Conservation (phyloP, 2,113 vertebrate species). For the Scomber colias region DNA sequence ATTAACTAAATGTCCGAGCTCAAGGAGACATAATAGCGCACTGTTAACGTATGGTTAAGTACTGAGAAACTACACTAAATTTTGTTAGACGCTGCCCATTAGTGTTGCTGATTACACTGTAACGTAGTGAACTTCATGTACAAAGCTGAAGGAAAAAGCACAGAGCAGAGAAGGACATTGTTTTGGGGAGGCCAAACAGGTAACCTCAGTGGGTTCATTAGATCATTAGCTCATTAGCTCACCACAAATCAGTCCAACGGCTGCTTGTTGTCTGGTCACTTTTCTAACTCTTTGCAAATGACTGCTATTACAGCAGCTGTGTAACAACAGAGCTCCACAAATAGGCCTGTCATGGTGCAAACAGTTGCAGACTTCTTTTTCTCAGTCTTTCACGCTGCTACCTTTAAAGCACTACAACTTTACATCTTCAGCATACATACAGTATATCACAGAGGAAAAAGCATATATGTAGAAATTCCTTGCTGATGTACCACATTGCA, state of each 20-base stretch:
- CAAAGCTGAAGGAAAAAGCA: slow-evolving; percentile 15
- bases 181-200: slow-evolving; percentile 66
- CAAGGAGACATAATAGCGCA: slow-evolving; percentile 34
- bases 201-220: slow-evolving; percentile 75
- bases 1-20: slow-evolving; percentile 38
- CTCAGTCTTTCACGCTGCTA: slow-evolving; percentile 11
- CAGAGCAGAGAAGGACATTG: slow-evolving; percentile 37
- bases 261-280: slow-evolving; percentile 45
- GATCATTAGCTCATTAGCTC: slow-evolving; percentile 68
- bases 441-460: background rate
- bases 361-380: background rate
- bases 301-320: slow-evolving; percentile 56
- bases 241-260: slow-evolving; percentile 50
- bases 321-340: slow-evolving; percentile 32
- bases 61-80: slow-evolving; percentile 53
- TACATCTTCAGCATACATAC: background rate
- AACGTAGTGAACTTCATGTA: slow-evolving; percentile 21
- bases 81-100: slow-evolving; percentile 57
- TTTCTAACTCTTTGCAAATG: slow-evolving; percentile 70
- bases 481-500: background rate
- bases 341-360: slow-evolving; percentile 8
- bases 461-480: slow-evolving; percentile 4
- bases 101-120: slow-evolving; percentile 35
- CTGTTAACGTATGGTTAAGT: slow-evolving; percentile 38
- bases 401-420: background rate